These are phyloP conservation scores for Trissolcus brochymenae DNA, from an alignment of 2,888 invertebrate species.

Conservation along the genomic window DNA sequence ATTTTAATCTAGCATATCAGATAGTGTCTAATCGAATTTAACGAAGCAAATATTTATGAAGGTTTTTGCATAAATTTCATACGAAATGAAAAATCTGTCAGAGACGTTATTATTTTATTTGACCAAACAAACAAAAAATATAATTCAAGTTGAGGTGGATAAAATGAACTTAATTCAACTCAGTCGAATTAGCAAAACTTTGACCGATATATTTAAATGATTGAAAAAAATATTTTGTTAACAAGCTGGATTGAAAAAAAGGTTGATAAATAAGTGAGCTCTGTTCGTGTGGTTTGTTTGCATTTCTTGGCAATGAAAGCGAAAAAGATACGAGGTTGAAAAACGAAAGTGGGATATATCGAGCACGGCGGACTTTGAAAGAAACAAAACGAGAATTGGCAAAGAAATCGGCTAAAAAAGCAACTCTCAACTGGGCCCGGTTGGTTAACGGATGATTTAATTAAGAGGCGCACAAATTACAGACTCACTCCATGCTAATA, in stretches of 20 bases:
- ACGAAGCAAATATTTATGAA: too few relatives aligned
- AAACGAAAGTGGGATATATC: slow-evolving; percentile 59
- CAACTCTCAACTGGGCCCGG: slow-evolving; percentile 59
- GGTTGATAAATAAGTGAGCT: too few relatives aligned
- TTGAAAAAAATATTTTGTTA: not conserved
- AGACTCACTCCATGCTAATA: slow-evolving; percentile 75
- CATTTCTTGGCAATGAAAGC: slow-evolving; percentile 62
- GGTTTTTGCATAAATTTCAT: too few relatives aligned
- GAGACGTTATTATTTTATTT: too few relatives aligned
- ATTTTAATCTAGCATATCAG: too few relatives aligned
- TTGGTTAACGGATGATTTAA: slow-evolving; percentile 77
- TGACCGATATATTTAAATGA: not conserved
- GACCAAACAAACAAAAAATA: too few relatives aligned
- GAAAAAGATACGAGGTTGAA: slow-evolving; percentile 50
- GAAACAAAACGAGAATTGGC: slow-evolving; percentile 57
- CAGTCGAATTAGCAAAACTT: too few relatives aligned
- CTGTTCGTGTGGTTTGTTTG: slow-evolving; percentile 71
- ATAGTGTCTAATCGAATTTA: too few relatives aligned
- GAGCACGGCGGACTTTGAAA: slow-evolving; percentile 56
- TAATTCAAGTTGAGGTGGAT: too few relatives aligned
- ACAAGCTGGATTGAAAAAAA: not conserved
- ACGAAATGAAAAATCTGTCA: too few relatives aligned
- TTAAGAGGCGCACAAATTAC: slow-evolving; percentile 77
- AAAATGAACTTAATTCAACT: too few relatives aligned
- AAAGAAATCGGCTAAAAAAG: slow-evolving; percentile 57